Conservation (phyloP, 2,888 invertebrate species). For the Drosophila pegasa region DNA sequence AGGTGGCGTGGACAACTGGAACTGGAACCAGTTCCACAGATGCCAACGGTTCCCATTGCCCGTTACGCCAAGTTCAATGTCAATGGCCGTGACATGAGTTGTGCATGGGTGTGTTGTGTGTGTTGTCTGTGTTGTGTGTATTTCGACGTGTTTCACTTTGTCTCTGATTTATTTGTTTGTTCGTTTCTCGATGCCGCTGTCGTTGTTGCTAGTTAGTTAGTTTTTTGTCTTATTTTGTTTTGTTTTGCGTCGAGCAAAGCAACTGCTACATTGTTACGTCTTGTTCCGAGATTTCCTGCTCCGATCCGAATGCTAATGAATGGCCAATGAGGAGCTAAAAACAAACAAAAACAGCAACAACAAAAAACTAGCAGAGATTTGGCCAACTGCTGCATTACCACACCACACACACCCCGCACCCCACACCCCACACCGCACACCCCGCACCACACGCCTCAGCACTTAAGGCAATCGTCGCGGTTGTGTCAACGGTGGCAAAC, state of each 20-base stretch:
- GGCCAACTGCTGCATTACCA: slow-evolving; percentile 29
- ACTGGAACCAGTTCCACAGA: slow-evolving; percentile 13
- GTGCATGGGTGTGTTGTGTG: slow-evolving; percentile 10
- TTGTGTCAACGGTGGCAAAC: slow-evolving; percentile 37
- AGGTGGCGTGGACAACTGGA: slow-evolving; percentile 20
- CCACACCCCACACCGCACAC: not conserved
- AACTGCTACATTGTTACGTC: slow-evolving; percentile 29
- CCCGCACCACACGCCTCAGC: not conserved
- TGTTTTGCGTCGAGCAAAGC: slow-evolving; percentile 32
- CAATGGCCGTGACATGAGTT: slow-evolving; percentile 60
- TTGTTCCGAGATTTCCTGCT: slow-evolving; percentile 52
- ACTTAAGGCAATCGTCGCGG: slow-evolving; percentile 17
- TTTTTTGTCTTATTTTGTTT: slow-evolving; percentile 32
- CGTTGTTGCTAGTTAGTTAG: slow-evolving; percentile 1
- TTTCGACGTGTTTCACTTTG: slow-evolving; percentile 21
- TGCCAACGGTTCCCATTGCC: slow-evolving; percentile 12
- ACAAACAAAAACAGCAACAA: not conserved
- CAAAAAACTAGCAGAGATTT: slow-evolving; percentile 3
- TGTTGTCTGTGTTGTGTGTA: slow-evolving; percentile 5
- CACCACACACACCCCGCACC: not conserved
- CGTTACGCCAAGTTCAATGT: slow-evolving; percentile 68
- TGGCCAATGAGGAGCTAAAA: slow-evolving; percentile 5
- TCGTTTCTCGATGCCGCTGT: not conserved
- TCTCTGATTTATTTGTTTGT: slow-evolving; percentile 42
- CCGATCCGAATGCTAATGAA: slow-evolving; percentile 39